Conservation (phyloP, 2,888 invertebrate genomes). For the Antheraea assamensis region DNA sequence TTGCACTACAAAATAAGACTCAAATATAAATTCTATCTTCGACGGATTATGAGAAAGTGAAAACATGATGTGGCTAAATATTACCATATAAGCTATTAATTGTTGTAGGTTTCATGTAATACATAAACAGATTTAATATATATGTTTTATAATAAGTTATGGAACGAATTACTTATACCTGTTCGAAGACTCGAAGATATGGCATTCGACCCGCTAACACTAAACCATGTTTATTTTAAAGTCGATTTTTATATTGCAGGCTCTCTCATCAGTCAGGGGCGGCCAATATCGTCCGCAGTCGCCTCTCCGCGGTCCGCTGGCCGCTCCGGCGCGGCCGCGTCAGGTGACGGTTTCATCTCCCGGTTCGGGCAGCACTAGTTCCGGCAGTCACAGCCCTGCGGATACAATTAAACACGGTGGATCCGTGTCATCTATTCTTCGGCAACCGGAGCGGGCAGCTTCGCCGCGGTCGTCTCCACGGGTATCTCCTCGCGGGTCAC, state of each 20-base stretch:
- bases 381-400: slow-evolving; percentile 90
- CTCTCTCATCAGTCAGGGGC: slow-evolving; percentile 88
- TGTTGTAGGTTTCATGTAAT: background rate
- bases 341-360: slow-evolving; percentile 84
- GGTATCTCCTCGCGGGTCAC: slow-evolving; percentile 64
- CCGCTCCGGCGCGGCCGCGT: slow-evolving; percentile 77
- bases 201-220: background rate
- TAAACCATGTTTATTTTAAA: background rate
- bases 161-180: background rate
- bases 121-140: no score
- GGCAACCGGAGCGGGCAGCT: slow-evolving; percentile 67
- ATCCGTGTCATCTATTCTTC: slow-evolving; percentile 73
- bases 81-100: no score
- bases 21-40: no score
- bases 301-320: slow-evolving; percentile 84
- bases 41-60: no score
- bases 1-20: no score
- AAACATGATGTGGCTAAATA: no score
- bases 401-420: slow-evolving; percentile 87
- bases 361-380: slow-evolving; percentile 94
- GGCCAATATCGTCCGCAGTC: slow-evolving; percentile 88
- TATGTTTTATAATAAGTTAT: background rate
- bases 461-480: slow-evolving; percentile 70
- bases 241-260: slow-evolving; percentile 53
- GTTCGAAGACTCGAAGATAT: background rate